Conservation (phyloP, 1,140 invertebrate genomes). For the Schlechtendalia chinensis region DNA sequence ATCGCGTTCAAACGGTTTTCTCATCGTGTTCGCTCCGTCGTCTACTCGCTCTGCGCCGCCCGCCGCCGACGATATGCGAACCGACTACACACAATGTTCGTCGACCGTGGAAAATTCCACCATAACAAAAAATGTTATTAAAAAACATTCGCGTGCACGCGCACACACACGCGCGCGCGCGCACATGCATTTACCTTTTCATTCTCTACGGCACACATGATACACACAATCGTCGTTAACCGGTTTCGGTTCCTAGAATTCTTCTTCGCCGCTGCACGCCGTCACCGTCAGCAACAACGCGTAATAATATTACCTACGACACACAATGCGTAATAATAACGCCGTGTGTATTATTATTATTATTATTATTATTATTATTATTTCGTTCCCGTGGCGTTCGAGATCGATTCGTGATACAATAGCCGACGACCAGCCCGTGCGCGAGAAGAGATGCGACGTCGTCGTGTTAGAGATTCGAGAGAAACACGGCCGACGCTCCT, state of each 20-base stretch:
- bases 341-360: no score
- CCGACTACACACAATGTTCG: no score
- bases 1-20: no score
- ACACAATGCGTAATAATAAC: neutral
- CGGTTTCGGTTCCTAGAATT: slow-evolving; percentile 46
- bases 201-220: neutral
- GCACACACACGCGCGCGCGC: neutral
- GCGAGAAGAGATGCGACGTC: no score
- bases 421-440: neutral
- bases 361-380: no score
- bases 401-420: slow-evolving; percentile 11
- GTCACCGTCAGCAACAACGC: neutral
- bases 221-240: slow-evolving; percentile 37
- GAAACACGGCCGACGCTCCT: no score
- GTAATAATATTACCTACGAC: slow-evolving; percentile 6
- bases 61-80: neutral
- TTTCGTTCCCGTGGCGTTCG: slow-evolving; percentile 34
- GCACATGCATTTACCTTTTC: slow-evolving; percentile 23
- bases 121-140: neutral
- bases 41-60: neutral
- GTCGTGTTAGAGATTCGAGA: no score
- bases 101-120: slow-evolving; percentile 5
- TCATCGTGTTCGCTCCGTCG: neutral
- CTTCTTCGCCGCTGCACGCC: neutral
- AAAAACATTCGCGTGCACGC: neutral